Evolutionary conservation across 2,888 invertebrate genomes (phyloP), one percentile per base, ranked within the genome.

Genomic region (Polydrusus tereticollis): DNA sequence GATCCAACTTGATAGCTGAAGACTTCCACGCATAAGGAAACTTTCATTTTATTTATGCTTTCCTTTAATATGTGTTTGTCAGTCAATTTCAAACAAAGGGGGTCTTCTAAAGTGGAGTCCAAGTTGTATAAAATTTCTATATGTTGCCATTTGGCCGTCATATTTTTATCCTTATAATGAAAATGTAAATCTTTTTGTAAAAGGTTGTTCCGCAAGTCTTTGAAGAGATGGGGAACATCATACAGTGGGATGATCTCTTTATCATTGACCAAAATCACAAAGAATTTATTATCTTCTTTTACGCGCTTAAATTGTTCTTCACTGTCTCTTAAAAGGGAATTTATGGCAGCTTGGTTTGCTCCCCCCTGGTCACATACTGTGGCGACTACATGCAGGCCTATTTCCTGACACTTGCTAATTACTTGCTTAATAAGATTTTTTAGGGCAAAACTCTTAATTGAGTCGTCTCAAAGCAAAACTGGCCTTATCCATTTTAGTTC

Each of bases 21-120:
- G 1, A 78, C 77, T 62, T 78, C 77, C 7, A 66, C 69, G 20
- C 64, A 67, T 8, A 29, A 16, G 2, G 72, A 67, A 0, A 78
- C 74, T 36, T 76, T 77, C 72, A 77, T 77, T 73, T 77, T 77
- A 20, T 76, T 76, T 16, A 60, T 8, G 18, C 36, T 67, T 14
- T 75, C 74, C n/a, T 38, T 38, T 38, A 38, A 2, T 38, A 5
- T 12, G 12, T 38, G 8, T 12, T 12, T 2, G 2, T 38, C 38
- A 10, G 6, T 38, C 12, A 38, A 29, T 8, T 29, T 29, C 4
- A 8, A 8, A 29, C 29, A 29, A 6, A 29, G 4, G 73, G 69
- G 6, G n/a, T n/a, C n/a, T n/a, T n/a, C n/a, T n/a, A n/a, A n/a
- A n/a, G 23, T 16, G 14, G 57, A 43, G 68, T 76, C 75, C 36